A percentile compares a stretch with the other conserved stretches of the same genome.
These are phyloP conservation scores for Hermodice carunculata DNA, from an alignment of 2,888 invertebrate genomes.

Conservation along the genomic window DNA sequence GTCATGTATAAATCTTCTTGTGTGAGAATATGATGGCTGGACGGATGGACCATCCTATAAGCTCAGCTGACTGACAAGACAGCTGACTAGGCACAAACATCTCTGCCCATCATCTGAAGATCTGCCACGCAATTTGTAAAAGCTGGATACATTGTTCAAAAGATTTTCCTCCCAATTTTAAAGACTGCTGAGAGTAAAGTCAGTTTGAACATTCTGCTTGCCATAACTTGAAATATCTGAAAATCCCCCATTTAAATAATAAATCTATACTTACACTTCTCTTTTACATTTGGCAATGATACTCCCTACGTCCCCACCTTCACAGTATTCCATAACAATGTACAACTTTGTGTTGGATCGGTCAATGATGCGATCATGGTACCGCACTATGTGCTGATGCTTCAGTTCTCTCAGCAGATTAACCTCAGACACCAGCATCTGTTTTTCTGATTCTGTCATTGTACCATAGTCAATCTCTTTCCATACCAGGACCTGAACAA, in stretches of 20 bases:
- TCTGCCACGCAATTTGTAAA: too few species aligned
- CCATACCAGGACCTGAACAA: slow-evolving; percentile 73
- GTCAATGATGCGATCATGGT: slow-evolving; percentile 75
- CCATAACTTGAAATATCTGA: too few species aligned
- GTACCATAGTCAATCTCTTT: slow-evolving; percentile 76
- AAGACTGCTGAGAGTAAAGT: too few species aligned
- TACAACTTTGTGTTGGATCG: slow-evolving; percentile 74
- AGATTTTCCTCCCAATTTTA: too few species aligned
- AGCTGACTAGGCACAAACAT: too few species aligned
- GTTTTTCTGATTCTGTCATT: slow-evolving; percentile 73
- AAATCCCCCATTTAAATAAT: neutral
- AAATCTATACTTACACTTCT: slow-evolving; percentile 55
- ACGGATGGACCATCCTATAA: too few species aligned
- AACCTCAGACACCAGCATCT: slow-evolving; percentile 74
- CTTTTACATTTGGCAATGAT: slow-evolving; percentile 73
- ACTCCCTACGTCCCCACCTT: slow-evolving; percentile 75
- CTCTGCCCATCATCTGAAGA: too few species aligned
- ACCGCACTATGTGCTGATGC: slow-evolving; percentile 75
- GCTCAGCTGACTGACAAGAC: too few species aligned
- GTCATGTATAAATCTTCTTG: too few species aligned
- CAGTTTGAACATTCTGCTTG: too few species aligned
- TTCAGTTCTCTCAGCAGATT: slow-evolving; percentile 73
- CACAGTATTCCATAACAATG: slow-evolving; percentile 77
- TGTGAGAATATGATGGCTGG: too few species aligned
- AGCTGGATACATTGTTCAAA: too few species aligned